Conservation (phyloP, 2,113 vertebrate species). For the Atlantisia rogersi region DNA sequence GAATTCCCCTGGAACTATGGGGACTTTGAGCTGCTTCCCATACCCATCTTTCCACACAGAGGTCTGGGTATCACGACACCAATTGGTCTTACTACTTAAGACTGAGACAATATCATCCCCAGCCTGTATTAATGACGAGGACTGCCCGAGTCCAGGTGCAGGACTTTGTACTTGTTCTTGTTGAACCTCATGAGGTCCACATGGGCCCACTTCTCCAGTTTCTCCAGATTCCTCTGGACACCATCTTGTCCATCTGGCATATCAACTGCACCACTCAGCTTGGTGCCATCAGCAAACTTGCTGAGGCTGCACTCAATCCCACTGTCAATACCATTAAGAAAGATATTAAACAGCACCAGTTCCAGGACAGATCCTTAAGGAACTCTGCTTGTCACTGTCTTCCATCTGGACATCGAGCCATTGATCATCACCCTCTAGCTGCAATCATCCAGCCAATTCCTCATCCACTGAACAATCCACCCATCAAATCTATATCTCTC, state of each 20-base stretch:
- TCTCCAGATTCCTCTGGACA: neutral
- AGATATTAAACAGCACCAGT: neutral
- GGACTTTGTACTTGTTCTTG: too few relatives aligned
- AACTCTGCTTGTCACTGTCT: neutral
- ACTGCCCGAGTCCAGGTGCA: too few relatives aligned
- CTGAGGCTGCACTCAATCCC: neutral
- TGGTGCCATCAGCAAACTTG: neutral
- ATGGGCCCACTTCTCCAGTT: too few relatives aligned
- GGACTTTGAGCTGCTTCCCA: too few relatives aligned
- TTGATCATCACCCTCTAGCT: neutral
- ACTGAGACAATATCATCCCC: too few relatives aligned
- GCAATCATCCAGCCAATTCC: neutral
- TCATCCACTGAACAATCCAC: neutral
- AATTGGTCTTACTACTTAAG: too few relatives aligned
- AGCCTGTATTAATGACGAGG: too few relatives aligned
- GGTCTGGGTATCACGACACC: too few relatives aligned
- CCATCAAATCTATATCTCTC: neutral
- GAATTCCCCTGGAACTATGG: too few relatives aligned
- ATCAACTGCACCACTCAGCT: neutral
- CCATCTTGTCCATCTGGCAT: neutral
- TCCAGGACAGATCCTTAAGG: too few relatives aligned
- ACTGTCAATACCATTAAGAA: neutral
- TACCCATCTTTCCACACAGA: too few relatives aligned
- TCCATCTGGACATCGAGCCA: neutral
- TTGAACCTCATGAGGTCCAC: too few relatives aligned